These are phyloP conservation scores for Diploscapter pachys DNA, from an alignment of 1,140 invertebrate species.

Conservation along the genomic window DNA sequence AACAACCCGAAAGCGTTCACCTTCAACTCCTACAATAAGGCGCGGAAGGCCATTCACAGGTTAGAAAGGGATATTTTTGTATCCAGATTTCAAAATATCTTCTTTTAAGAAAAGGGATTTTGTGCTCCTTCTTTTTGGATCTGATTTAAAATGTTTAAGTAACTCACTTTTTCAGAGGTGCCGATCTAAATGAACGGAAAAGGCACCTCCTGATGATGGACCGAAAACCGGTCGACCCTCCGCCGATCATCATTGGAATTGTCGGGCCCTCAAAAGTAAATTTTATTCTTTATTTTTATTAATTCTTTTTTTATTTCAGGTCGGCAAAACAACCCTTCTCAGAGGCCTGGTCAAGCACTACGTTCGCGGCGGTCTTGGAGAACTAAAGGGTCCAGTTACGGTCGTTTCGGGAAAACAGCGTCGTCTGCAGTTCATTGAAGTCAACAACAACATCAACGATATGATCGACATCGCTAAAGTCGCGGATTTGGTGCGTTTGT, in stretches of 20 bases:
- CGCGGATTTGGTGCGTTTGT: conserved; percentile 78
- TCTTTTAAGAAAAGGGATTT: not conserved
- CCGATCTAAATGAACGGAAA: conserved; percentile 91
- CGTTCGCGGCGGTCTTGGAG: conserved; percentile 78
- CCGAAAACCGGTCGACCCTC: conserved; percentile 81
- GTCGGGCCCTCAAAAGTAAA: conserved; percentile 87
- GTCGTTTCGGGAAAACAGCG: conserved; percentile 74
- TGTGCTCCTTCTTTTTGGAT: no score
- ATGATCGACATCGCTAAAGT: conserved; percentile 99
- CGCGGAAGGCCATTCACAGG: conserved; percentile 79
- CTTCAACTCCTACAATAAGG: conserved; percentile 82
- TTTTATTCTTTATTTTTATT: conserved; percentile 11
- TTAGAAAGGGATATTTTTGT: conserved; percentile 42
- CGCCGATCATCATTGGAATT: conserved; percentile 83
- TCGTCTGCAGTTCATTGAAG: conserved; percentile 91
- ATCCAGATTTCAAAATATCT: conserved; percentile 1
- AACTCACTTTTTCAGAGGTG: conserved; percentile 65
- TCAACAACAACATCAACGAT: conserved; percentile 95
- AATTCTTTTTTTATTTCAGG: conserved; percentile 35
- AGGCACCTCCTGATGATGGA: conserved; percentile 89
- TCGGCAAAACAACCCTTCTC: conserved; percentile 90
- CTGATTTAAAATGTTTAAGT: not conserved
- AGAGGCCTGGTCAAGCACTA: conserved; percentile 87
- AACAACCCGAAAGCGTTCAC: conserved; percentile 95
- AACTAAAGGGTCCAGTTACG: conserved; percentile 71